phyloP scores from a whole-genome alignment of 1,140 invertebrate species.

The Oreohelix idahoensis region DNA sequence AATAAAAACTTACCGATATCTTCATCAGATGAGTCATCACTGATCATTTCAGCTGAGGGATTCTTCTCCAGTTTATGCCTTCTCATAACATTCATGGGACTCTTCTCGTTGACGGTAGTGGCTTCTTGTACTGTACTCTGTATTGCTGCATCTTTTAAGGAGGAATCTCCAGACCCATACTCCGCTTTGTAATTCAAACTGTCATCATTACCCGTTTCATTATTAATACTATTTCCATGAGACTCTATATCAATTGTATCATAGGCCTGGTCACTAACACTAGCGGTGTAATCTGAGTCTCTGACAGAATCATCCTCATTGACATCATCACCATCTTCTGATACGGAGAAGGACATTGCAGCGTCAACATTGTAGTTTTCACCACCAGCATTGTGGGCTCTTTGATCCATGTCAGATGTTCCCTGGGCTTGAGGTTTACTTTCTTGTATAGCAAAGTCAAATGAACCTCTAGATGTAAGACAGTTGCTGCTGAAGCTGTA shows the following conservation, averaged over 20 bases:
- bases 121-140: not conserved
- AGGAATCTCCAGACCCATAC: not conserved
- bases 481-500: not conserved
- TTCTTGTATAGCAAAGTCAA: not conserved
- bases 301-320: not conserved
- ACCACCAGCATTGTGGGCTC: not conserved
- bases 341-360: too few relatives aligned
- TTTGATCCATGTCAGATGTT: not conserved
- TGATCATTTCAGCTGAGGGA: constrained; percentile 20
- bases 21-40: constrained; percentile 42
- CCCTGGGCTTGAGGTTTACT: not conserved
- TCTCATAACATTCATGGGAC: not conserved
- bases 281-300: not conserved
- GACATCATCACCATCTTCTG: constrained; percentile 2
- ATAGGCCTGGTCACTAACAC: not conserved
- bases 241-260: not conserved
- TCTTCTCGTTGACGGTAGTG: not conserved
- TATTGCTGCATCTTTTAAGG: not conserved
- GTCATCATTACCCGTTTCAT: not conserved
- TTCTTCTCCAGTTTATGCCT: constrained; percentile 30
- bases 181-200: not conserved
- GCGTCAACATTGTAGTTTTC: not conserved
- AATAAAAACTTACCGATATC: constrained; percentile 26
- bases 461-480: not conserved
- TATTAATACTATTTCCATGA: not conserved